phyloP scores from a whole-genome alignment of 2,888 invertebrate genomes.

The Dasypolia templi region DNA sequence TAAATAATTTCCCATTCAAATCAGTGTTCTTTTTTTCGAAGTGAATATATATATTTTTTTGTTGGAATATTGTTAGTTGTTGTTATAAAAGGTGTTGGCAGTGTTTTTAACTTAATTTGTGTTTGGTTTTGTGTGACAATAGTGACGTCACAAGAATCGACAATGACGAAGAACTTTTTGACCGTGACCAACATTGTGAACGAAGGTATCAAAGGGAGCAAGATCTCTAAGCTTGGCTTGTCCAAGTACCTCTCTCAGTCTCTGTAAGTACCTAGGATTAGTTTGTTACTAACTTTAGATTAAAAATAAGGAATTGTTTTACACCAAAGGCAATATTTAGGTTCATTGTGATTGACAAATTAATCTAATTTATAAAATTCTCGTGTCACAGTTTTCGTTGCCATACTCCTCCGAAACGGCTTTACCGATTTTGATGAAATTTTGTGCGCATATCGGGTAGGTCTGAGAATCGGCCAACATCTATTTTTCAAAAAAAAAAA shows the following conservation, averaged over 20 bases:
- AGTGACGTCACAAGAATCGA: constrained; percentile 88
- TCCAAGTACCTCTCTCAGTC: constrained; percentile 94
- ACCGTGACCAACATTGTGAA: constrained; percentile 92
- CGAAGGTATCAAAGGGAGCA: constrained; percentile 94
- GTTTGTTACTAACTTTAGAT: not conserved
- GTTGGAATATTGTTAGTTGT: constrained; percentile 36
- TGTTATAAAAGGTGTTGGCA: constrained; percentile 51
- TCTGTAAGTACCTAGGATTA: constrained; percentile 91
- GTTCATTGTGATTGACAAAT: not conserved
- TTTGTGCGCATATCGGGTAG: no score
- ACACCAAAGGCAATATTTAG: not conserved
- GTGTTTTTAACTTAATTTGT: constrained; percentile 65
- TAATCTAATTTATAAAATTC: no score
- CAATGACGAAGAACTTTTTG: constrained; percentile 91
- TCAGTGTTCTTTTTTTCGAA: constrained; percentile 56
- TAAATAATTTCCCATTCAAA: constrained; percentile 51
- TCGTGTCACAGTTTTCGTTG: no score
- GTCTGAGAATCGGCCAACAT: no score
- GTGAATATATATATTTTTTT: constrained; percentile 37
- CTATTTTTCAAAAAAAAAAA: no score
- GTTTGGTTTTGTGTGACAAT: constrained; percentile 76
- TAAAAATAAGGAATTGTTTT: not conserved
- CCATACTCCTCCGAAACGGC: no score
- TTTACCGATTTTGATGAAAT: no score
- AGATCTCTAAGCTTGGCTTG: constrained; percentile 93